A percentile compares a stretch with the other conserved stretches of the same genome.
phyloP scores from a whole-genome alignment of 2,797 vertebrate genomes.

The Urosaurus nigricauda region DNA sequence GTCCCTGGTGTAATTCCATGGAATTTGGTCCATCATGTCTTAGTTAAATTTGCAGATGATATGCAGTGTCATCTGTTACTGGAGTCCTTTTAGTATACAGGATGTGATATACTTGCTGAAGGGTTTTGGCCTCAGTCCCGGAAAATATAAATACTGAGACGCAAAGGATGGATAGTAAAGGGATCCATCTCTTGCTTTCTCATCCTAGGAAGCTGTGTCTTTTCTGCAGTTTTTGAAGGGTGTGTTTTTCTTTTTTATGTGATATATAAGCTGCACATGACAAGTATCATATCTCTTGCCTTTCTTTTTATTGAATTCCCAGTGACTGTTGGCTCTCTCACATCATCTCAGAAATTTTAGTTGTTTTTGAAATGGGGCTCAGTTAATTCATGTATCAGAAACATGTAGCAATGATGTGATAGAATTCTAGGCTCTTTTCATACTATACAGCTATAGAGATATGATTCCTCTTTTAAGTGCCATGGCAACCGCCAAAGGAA shows the following conservation, averaged over 20 bases:
- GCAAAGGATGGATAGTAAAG: slow-evolving; percentile 48
- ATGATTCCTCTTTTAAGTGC: too few species aligned
- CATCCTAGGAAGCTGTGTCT: slow-evolving; percentile 24
- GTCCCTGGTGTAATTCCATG: slow-evolving; percentile 63
- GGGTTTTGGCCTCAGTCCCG: slow-evolving; percentile 60
- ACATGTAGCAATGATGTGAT: not conserved
- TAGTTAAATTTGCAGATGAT: slow-evolving; percentile 74
- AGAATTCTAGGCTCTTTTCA: not conserved
- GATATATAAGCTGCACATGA: slow-evolving; percentile 39
- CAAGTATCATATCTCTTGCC: not conserved
- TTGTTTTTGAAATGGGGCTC: not conserved
- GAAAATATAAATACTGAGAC: slow-evolving; percentile 62
- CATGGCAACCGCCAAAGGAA: too few species aligned
- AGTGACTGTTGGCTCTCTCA: not conserved
- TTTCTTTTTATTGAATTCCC: not conserved
- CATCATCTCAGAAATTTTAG: not conserved
- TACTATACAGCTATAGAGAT: too few species aligned
- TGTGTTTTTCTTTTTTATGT: slow-evolving; percentile 32
- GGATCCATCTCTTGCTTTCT: slow-evolving; percentile 37
- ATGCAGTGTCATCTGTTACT: slow-evolving; percentile 67
- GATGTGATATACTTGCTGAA: slow-evolving; percentile 67
- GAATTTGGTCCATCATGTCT: slow-evolving; percentile 73
- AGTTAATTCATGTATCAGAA: not conserved
- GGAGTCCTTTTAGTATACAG: slow-evolving; percentile 66
- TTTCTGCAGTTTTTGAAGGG: slow-evolving; percentile 45